Base-by-base conservation (phyloP, 2,797 vertebrate species). In the Synaphobranchus kaupii region DNA sequence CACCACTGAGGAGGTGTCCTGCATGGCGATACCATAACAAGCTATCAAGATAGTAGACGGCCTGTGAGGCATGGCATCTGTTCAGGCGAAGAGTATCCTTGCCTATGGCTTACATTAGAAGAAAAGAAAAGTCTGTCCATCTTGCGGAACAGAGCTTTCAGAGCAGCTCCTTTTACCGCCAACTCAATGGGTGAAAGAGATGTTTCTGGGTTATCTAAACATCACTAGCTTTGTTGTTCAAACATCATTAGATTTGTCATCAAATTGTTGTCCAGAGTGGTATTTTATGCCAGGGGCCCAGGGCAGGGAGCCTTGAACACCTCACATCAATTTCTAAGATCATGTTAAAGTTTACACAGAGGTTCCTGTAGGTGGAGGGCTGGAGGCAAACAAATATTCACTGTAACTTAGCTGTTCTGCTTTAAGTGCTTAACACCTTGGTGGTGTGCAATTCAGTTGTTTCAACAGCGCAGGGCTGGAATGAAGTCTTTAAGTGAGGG, bases 401-500 rank as follows among this genome's bases (percentile, higher is more conserved):
- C 4, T 73, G 39, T 39, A 39, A 39, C 39, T 31, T 13, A 25
- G 28, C 68, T 73, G 10, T 17, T 13, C 31, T 73, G 68, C 31
- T 15, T 73, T 12, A 25, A 0, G 28, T 73, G 31, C 31, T 73
- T 68, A n/a, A n/a, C 1, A 28, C 25, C 25, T 25, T n/a, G 63
- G 25, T 6, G 25, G 22, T 68, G 25, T 68, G 7, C 63, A 28
- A 73, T 73, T 73, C 9, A 39, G 68, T 31, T 84, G 66, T 84
- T 52, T 88, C 84, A 83, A 87, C 86, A 95, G 93, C 94, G 91
- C 88, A 92, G 89, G 90, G 78, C 90, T 88, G 91, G 93, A 81
- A 88, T 95, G 66, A 90, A 25, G 22, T 90, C 85, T 58, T 86
- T 90, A 50, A 91, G 90, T 85, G 93, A 87, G 47, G 92, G 90